Evolutionary conservation across 2,888 invertebrate genomes (phyloP).

Genomic region (Eupithecia subfuscata): DNA sequence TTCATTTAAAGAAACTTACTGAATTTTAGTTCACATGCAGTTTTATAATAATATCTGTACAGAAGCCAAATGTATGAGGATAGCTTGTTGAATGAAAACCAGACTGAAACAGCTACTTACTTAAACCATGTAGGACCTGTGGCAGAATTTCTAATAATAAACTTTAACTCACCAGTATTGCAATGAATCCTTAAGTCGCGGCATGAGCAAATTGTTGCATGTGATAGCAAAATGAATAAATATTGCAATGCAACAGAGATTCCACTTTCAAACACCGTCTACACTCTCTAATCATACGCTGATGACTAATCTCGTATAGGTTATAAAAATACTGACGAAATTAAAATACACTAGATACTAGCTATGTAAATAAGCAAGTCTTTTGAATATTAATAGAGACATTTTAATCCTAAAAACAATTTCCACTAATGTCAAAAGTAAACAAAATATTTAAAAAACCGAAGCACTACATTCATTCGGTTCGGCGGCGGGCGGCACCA

Average conservation of each 20-base stretch:
- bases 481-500: slow-evolving; percentile 51
- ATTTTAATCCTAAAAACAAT: neutral
- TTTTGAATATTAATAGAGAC: slow-evolving; percentile 1
- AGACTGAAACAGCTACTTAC: neutral
- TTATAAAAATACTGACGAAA: slow-evolving; percentile 69
- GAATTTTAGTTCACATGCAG: neutral
- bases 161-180: slow-evolving; percentile 39
- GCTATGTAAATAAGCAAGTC: neutral
- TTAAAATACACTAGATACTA: slow-evolving; percentile 30
- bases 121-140: neutral
- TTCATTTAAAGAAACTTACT: neutral
- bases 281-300: slow-evolving; percentile 55
- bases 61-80: neutral
- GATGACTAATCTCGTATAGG: slow-evolving; percentile 68
- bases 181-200: slow-evolving; percentile 34
- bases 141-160: slow-evolving; percentile 20
- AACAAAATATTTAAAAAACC: slow-evolving; percentile 49
- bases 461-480: slow-evolving; percentile 6
- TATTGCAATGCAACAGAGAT: slow-evolving; percentile 41
- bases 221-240: slow-evolving; percentile 23
- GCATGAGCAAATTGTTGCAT: slow-evolving; percentile 36
- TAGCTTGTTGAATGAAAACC: neutral
- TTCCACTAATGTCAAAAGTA: slow-evolving; percentile 45
- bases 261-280: slow-evolving; percentile 58
- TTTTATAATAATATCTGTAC: neutral